Evolutionary conservation across 1,140 invertebrate species (phyloP).

Genomic region (Saxidomus purpurata): DNA sequence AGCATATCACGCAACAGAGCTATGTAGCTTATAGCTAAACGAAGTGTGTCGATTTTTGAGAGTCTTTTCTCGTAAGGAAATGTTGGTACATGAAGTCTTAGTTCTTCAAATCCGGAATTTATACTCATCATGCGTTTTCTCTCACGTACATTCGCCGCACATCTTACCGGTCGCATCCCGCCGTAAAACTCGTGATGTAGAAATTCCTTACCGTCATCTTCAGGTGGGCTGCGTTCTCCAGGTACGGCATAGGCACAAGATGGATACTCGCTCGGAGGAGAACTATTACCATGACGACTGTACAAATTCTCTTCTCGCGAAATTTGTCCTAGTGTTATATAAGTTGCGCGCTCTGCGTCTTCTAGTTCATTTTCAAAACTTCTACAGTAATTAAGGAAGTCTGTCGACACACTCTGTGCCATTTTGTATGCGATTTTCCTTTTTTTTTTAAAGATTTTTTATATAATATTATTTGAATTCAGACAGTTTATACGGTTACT

Average conservation of each 20-base stretch:
- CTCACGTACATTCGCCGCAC: conserved; percentile 89
- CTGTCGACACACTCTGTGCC: conserved; percentile 54
- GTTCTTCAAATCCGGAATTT: conserved; percentile 96
- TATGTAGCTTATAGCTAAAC: conserved; percentile 99
- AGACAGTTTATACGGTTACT: too few relatives aligned
- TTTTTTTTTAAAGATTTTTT: not conserved
- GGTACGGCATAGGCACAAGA: conserved; percentile 20
- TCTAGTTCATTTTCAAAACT: conserved; percentile 72
- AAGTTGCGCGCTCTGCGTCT: conserved; percentile 27
- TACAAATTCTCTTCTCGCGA: conserved; percentile 27
- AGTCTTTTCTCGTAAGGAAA: conserved; percentile 99
- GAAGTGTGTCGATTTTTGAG: conserved; percentile 98
- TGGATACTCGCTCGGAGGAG: conserved; percentile 8
- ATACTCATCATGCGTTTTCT: conserved; percentile 98
- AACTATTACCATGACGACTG: not conserved
- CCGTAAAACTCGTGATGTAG: conserved; percentile 51
- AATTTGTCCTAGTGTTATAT: conserved; percentile 27
- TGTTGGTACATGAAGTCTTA: conserved; percentile 95
- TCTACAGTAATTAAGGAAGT: conserved; percentile 74
- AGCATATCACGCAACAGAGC: conserved; percentile 98
- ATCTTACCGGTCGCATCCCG: conserved; percentile 57
- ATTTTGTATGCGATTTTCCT: not conserved
- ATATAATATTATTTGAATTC: too few relatives aligned
- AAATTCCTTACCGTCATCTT: conserved; percentile 63
- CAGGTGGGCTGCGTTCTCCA: not conserved